Evolutionary conservation across 2,113 vertebrate genomes (phyloP).

Genomic region (Ictidomys tridecemlineatus): DNA sequence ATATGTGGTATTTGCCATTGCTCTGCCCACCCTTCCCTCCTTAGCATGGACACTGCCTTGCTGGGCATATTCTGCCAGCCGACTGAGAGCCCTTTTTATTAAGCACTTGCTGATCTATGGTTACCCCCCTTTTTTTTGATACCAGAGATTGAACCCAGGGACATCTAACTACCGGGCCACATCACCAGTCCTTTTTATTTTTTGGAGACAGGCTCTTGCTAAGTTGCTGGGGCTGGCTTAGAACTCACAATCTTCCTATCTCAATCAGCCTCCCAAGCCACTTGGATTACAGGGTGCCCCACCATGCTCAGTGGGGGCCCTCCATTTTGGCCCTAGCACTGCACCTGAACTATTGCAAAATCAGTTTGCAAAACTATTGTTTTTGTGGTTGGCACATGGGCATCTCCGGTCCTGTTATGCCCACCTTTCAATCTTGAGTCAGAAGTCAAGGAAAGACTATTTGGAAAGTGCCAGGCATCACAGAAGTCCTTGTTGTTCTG

Average conservation of each 20-base stretch:
- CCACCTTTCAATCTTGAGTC: no score
- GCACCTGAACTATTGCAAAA: background rate
- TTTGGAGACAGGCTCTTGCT: no score
- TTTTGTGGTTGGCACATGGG: background rate
- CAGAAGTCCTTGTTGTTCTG: rapidly evolving
- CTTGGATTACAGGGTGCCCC: no score
- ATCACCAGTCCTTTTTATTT: no score
- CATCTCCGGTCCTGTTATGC: background rate
- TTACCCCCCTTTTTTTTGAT: no score
- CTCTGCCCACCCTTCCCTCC: rapidly evolving
- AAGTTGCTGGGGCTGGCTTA: no score
- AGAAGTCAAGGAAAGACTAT: background rate
- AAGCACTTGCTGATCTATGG: rapidly evolving
- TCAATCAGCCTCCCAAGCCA: no score
- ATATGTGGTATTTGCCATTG: background rate
- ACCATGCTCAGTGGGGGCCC: no score
- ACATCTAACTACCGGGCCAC: no score
- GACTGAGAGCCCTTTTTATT: background rate
- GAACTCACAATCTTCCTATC: no score
- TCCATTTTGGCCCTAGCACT: background rate
- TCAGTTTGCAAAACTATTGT: background rate
- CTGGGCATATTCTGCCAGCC: rapidly evolving
- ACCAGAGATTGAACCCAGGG: no score
- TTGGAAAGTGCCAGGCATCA: background rate
- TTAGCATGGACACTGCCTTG: background rate